Base-by-base conservation (phyloP, 64 coral and sea anemone species). In the Anthopleura sola region DNA sequence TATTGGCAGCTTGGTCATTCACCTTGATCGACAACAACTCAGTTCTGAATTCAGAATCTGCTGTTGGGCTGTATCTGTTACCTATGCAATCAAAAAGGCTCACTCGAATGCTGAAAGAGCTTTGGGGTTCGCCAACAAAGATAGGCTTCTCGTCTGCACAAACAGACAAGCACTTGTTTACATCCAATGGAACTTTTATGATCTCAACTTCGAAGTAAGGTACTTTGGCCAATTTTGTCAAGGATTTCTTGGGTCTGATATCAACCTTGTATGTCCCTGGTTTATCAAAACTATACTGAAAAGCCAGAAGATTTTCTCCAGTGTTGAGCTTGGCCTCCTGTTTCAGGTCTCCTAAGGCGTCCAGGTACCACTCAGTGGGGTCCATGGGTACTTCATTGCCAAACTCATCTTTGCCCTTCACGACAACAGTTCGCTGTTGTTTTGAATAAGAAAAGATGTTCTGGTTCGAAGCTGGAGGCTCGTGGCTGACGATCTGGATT, bases 281-380 rank as follows among this genome's bases (percentile, higher is more conserved):
- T 78, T 78, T 48, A 24, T 78, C 17, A 15, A 78, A 78, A 78
- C 37, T 78, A 28, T 78, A 78, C 14, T 38, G 18, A 78, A 78
- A 78, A 44, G 7, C 9, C 24, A 78, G 10, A 6, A 1, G 13
- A 48, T 32, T 40, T 1, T 21, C 33, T 36, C 24, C 76, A 44
- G 20, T 16, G 24, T 21, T 23, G 3, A 33, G 1, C 3, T 33
- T 28, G 29, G 76, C 20, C 19, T 78, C 37, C 20, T 38, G 6
- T 47, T 44, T 78, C 19, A 78, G 0, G 4, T 47, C 36, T 11
- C 37, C 76, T 23, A 17, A 9, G 16, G 40, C 18, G 20, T 47
- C 76, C 16, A 78, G 33, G 24, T 18, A 21, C 76, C 76, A 78
- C 36, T 78, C 7, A 20, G 0, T 48, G 6, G 76, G 2, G 24